Evolutionary conservation across 2,888 invertebrate genomes (phyloP).

Genomic region (Trachelus stipa): DNA sequence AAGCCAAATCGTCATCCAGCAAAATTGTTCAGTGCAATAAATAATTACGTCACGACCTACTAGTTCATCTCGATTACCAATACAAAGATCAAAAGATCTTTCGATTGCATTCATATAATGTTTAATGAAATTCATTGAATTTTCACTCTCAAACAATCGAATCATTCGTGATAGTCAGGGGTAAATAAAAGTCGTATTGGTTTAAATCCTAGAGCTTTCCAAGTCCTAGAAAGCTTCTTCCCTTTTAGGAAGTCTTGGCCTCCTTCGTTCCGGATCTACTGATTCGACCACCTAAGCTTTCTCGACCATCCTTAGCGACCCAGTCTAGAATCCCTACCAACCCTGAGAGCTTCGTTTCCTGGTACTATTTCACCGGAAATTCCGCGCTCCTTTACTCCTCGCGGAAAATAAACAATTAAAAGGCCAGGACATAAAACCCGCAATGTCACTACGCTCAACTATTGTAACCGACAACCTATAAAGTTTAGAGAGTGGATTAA

Average conservation of each 20-base stretch:
- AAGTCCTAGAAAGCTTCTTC: too few relatives aligned
- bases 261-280: constrained; percentile 3
- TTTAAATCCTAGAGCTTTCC: not conserved
- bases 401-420: constrained; percentile 25
- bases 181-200: not conserved
- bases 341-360: not conserved
- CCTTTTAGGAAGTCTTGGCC: not conserved
- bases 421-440: constrained; percentile 23
- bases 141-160: not conserved
- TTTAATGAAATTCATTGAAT: not conserved
- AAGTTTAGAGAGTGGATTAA: constrained; percentile 13
- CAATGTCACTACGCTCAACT: constrained; percentile 22
- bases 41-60: not conserved
- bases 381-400: not conserved
- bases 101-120: not conserved
- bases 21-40: not conserved
- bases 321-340: not conserved
- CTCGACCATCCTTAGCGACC: not conserved
- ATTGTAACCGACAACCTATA: constrained; percentile 16
- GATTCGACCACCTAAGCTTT: not conserved
- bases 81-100: not conserved
- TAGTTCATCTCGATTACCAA: not conserved
- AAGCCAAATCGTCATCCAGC: not conserved
- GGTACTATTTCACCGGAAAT: constrained; percentile 1
- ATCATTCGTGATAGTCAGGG: not conserved